Base-by-base conservation (phyloP, 1,140 invertebrate species). In the Drosophila sucinea region DNA sequence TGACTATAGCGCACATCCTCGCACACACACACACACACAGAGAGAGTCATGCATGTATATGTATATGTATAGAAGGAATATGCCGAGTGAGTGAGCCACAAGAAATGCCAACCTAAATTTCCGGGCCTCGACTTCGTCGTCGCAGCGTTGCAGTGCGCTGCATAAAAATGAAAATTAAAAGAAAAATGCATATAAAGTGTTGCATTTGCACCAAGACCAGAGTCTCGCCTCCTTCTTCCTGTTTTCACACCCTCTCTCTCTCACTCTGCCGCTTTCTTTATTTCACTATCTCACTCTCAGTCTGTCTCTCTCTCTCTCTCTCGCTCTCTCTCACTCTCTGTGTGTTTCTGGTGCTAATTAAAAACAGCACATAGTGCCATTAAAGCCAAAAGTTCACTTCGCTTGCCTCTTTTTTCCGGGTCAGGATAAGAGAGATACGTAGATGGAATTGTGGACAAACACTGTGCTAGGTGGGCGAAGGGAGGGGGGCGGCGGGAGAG, bases 131-230 rank as follows among this genome's bases (percentile, higher is more conserved):
- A 40, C 64, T 66, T 23, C 35, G 58, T 60, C 60, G 61, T 63
- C 35, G 35, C 47, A 63, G 32, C 33, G 54, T 44, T 41, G 62
- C 68, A 62, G 73, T 73, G 62, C 67, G 74, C 66, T 70, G 84
- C 83, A 87, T 89, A 80, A 87, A 87, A 87, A 89, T 77, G 70
- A 73, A 75, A 87, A 89, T 87, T 87, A 89, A 87, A 87, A 87
- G 79, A 89, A 87, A 81, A 87, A 77, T 87, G 84, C 83, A 87
- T 87, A 87, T 87, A 87, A 87, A 87, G 83, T 87, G 83, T 87
- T 87, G 84, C 83, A 89, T 87, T 87, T 87, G 84, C 79, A 61
- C 60, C 60, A 33, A 63, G 69, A 38, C 80, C 55, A 47, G 56
- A 51, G 25, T 51, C 44, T 51, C 44, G 65, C 55, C 51, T 75